Evolutionary conservation across 1,140 invertebrate genomes (phyloP), one percentile per base, ranked within the genome.

Genomic region (Hyposmocoma kahamanoa): DNA sequence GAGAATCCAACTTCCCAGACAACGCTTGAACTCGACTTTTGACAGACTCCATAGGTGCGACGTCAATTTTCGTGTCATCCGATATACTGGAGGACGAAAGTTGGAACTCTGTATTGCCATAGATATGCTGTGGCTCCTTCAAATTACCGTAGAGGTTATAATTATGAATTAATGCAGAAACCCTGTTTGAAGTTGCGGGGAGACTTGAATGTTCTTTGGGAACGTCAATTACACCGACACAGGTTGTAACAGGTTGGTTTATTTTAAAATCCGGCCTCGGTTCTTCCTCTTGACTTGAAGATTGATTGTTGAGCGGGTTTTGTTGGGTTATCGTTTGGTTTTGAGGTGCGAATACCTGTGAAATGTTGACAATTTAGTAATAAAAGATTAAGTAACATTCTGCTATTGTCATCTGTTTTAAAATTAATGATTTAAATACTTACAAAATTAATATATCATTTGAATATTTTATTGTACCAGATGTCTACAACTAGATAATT

Each of bases 81-180:
- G 57, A 64, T 6, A 49, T 65, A 6, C 49, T 59, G 4, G 67
- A 73, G 2, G 71, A 67, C 22, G 69, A 77, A 42, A 59, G 72
- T 26, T 72, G 80, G 59, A 75, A 71, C 17, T 84, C 79, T 1
- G 69, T 67, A 56, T 87, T 86, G 10, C 82, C 83, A 47, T 87
- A 87, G 21, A 85, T 72, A 48, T 85, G 85, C 36, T 84, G 72
- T 0, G 80, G 79, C 15, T 84, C 81, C 15, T 76, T 70, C 0
- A 84, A 76, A 53, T 86, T 86, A 0, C 83, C 78, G 45, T 87
- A 87, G 5, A 87, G 45, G 39, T 87, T 87, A 50, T 87, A 87
- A 32, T 84, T 87, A 44, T 87, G 84, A 28, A 87, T 87, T 3
- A 87, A 62, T 0, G 86, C 74, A 0, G 86, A 87, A 0, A 87